These are phyloP conservation scores for Pangasianodon hypophthalmus DNA, from an alignment of 2,113 vertebrate genomes.

Conservation along the genomic window DNA sequence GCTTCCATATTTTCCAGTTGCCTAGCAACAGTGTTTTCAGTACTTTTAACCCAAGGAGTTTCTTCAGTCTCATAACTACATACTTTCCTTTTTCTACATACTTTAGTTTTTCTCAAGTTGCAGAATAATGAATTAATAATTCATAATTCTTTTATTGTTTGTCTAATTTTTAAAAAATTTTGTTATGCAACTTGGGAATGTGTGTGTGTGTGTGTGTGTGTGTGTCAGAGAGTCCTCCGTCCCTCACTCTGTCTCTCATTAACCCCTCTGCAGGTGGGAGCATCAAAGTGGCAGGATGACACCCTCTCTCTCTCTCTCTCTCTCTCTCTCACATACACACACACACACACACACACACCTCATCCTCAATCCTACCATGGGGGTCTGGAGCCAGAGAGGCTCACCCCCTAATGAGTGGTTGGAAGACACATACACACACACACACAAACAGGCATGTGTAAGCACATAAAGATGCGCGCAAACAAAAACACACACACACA, in stretches of 20 bases:
- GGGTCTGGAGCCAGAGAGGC: slow-evolving; percentile 76
- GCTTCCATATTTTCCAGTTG: not conserved
- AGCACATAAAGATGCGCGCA: too few relatives aligned
- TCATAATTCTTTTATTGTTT: not conserved
- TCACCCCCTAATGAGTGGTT: slow-evolving; percentile 76
- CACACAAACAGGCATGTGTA: slow-evolving; percentile 57
- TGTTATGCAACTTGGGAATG: not conserved
- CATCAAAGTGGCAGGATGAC: slow-evolving; percentile 75
- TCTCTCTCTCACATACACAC: not conserved
- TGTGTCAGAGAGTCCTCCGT: slow-evolving; percentile 29
- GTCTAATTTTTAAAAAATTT: not conserved
- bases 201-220: slow-evolving; percentile 33
- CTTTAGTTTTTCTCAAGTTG: not conserved
- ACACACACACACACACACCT: slow-evolving; percentile 64
- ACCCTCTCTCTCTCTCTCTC: not conserved
- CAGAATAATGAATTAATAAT: not conserved
- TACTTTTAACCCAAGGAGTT: not conserved
- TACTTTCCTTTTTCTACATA: too few relatives aligned
- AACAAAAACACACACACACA: slow-evolving; percentile 49
- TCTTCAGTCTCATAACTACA: not conserved
- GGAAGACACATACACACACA: slow-evolving; percentile 50
- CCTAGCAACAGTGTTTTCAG: not conserved
- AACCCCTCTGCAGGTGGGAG: slow-evolving; percentile 65
- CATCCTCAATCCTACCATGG: slow-evolving; percentile 68
- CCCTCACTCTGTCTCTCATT: slow-evolving; percentile 68